Base-by-base conservation (phyloP, 2,888 invertebrate genomes). In the Ichneumoninae sp. region DNA sequence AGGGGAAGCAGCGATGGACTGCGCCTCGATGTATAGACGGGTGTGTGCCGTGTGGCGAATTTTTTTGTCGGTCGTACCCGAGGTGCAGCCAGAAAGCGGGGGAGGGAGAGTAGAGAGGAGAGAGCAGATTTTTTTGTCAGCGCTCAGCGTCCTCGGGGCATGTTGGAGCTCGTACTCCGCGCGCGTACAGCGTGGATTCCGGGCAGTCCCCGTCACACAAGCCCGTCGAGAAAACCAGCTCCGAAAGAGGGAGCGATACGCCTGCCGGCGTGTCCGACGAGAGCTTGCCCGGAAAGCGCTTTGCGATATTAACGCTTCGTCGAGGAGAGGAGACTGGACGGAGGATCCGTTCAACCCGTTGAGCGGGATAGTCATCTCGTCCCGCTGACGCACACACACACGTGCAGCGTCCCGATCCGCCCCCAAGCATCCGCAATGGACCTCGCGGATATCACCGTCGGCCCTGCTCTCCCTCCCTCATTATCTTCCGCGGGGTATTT, bases 221-320 rank as follows among this genome's bases (percentile, higher is more conserved):
- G 52, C 44, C 47, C 44, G 40, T 66, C 33, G 77, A 30, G 68
- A 77, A 60, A 69, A 44, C 30, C 33, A 2, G 30, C 7, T n/a
- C 13, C 36, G 52, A 66, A 52, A n/a, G 50, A 71, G 62, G 3
- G 4, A 47, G 44, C 16, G 44, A 47, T 47, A 4, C 44, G 44
- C 44, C 69, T 70, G 70, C 78, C 81, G 79, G 60, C 82, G 79
- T 44, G 84, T 82, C 75, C 60, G 75, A 76, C 68, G 75, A 71
- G 47, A 75, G 47, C 74, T 26, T 13, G 80, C 54, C 26, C 52
- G 60, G 33, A 70, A 79, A 84, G 71, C 71, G 79, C 75, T 82
- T 82, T 82, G 70, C 82, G 82, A 79, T 84, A 82, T 84, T 82
- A 84, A 84, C 79, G 74, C 77, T 72, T 72, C 62, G 76, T 80